Conservation (phyloP, 1,140 invertebrate genomes). For the Procambarus clarkii region DNA sequence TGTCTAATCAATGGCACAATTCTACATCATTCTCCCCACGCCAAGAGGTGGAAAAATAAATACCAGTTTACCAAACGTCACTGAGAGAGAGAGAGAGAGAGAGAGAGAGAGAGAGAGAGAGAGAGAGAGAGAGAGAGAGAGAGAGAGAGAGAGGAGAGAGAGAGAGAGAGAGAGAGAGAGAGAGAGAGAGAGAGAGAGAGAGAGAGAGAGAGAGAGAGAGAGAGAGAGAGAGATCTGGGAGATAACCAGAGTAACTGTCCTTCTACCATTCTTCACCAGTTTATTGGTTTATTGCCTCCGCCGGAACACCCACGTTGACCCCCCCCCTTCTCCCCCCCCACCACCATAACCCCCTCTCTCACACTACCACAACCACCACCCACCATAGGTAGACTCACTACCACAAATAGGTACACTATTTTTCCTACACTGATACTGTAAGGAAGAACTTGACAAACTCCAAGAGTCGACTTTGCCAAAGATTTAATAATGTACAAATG, state of each 20-base stretch:
- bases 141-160: neutral
- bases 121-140: neutral
- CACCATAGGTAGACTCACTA: too few species aligned
- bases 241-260: neutral
- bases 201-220: neutral
- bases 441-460: too few species aligned
- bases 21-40: too few species aligned
- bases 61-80: too few species aligned
- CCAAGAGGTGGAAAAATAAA: too few species aligned
- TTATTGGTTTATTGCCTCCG: slow-evolving; percentile 10
- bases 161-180: neutral
- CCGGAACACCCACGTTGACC: neutral
- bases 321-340: too few species aligned
- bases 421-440: too few species aligned
- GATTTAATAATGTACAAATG: too few species aligned
- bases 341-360: neutral
- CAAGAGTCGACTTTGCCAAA: too few species aligned
- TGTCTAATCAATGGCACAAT: too few species aligned
- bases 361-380: neutral
- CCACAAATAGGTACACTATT: too few species aligned
- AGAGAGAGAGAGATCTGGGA: neutral
- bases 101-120: neutral
- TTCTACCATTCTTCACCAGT: neutral
- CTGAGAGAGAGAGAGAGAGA: too few species aligned
- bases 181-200: neutral